A percentile compares a stretch with the other conserved stretches of the same genome.
These are phyloP conservation scores for Altica lythri DNA, from an alignment of 2,888 invertebrate species.

Conservation along the genomic window DNA sequence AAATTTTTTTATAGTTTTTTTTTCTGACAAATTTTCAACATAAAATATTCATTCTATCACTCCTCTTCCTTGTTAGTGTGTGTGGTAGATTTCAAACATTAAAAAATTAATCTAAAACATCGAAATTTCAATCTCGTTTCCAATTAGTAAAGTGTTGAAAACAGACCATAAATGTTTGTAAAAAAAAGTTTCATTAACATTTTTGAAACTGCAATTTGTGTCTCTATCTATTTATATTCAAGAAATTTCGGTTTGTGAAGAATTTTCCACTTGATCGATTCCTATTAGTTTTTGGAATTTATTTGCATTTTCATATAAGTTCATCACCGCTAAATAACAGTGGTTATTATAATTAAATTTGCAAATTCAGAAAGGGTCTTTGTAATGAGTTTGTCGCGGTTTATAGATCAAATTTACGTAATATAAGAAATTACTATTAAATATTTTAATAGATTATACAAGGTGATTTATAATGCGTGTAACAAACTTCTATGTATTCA, in stretches of 20 bases:
- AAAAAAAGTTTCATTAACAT: constrained; percentile 11
- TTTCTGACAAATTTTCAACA: too few species aligned
- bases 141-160: constrained; percentile 12
- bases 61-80: too few species aligned
- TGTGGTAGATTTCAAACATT: constrained; percentile 5
- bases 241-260: neutral
- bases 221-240: neutral
- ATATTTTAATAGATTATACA: too few species aligned
- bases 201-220: neutral
- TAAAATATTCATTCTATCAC: too few species aligned
- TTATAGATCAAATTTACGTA: constrained; percentile 1
- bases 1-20: too few species aligned
- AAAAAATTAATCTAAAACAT: neutral
- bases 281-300: neutral
- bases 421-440: neutral
- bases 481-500: neutral
- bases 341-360: too few species aligned
- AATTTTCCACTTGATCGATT: neutral
- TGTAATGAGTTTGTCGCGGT: neutral
- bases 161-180: constrained; percentile 15
- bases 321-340: too few species aligned
- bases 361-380: too few species aligned
- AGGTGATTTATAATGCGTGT: too few species aligned
- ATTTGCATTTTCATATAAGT: neutral
- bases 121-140: constrained; percentile 2